A percentile compares a stretch with the other conserved stretches of the same genome.
phyloP scores from a whole-genome alignment of 1,140 invertebrate genomes.

The Stegodyphus mimosarum region DNA sequence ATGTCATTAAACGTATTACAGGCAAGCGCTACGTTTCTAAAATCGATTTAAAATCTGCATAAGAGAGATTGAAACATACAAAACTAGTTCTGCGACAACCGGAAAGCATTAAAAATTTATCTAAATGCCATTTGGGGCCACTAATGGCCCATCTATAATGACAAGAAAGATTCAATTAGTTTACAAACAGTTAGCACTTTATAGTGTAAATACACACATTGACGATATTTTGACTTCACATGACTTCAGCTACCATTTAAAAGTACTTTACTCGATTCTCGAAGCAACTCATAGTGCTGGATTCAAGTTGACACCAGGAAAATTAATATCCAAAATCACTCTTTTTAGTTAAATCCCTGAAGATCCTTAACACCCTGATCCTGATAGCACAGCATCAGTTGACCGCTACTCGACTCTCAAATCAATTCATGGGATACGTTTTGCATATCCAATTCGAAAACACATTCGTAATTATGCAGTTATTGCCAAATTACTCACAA shows the following conservation, averaged over 20 bases:
- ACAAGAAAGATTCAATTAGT: background rate
- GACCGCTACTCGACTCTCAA: conserved; percentile 1
- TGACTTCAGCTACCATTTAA: background rate
- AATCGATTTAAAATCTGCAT: background rate
- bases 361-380: background rate
- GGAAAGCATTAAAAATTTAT: background rate
- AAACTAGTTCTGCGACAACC: background rate
- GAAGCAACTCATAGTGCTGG: background rate
- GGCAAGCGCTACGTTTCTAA: background rate
- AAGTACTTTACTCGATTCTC: background rate
- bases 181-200: background rate
- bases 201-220: background rate
- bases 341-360: background rate
- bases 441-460: background rate
- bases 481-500: too few relatives aligned
- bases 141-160: background rate
- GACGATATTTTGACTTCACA: too few relatives aligned
- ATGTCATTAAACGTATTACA: too few relatives aligned
- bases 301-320: background rate
- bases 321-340: background rate
- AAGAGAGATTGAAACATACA: background rate
- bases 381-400: conserved; percentile 18
- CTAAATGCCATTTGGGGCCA: background rate
- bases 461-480: too few relatives aligned
- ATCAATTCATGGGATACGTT: conserved; percentile 1